Conservation (phyloP, 2,888 invertebrate genomes). For the Glyphotaelius pellucidus region DNA sequence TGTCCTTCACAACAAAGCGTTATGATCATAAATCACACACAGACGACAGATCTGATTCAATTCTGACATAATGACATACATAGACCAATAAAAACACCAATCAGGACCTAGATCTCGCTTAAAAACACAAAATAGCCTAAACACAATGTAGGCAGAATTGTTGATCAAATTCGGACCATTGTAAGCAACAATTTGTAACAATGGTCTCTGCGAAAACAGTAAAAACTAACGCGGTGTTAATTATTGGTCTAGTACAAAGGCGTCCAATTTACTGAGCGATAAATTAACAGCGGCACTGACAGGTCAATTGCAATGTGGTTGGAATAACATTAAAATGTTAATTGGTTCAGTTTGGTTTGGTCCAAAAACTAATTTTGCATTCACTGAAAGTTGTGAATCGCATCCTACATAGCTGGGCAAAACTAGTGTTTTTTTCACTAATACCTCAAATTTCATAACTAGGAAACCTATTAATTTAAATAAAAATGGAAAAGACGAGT, state of each 20-base stretch:
- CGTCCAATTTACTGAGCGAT: conserved; percentile 6
- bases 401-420: background rate
- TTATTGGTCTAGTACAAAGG: background rate
- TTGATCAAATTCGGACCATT: background rate
- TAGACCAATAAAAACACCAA: background rate
- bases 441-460: background rate
- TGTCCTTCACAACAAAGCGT: background rate
- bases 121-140: background rate
- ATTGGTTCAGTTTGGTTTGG: conserved; percentile 21
- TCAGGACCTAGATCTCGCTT: background rate
- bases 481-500: background rate
- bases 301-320: conserved; percentile 20
- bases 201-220: conserved; percentile 6
- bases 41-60: background rate
- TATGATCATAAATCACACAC: background rate
- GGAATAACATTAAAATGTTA: conserved; percentile 29
- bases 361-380: background rate
- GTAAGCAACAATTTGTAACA: background rate
- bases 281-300: background rate
- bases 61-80: background rate
- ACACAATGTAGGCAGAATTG: background rate
- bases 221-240: background rate
- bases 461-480: background rate
- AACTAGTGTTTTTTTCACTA: background rate
- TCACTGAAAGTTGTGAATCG: background rate